phyloP scores from a whole-genome alignment of 2,113 vertebrate genomes.

The Grallaria varia region DNA sequence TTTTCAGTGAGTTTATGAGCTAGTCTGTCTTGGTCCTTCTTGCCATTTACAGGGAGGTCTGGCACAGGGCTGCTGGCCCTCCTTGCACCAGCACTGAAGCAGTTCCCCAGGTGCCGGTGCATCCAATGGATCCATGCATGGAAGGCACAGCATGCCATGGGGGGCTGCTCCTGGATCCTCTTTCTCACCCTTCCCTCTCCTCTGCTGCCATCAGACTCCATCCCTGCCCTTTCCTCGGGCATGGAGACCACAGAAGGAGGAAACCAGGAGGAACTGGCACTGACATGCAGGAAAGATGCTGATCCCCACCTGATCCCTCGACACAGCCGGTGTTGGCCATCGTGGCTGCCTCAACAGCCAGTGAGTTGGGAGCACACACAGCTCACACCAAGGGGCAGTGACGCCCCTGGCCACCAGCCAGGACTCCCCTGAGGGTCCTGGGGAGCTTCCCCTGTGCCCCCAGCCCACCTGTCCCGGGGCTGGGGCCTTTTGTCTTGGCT shows the following conservation, averaged over 20 bases:
- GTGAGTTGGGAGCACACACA: rapidly evolving
- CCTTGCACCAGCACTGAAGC: rapidly evolving
- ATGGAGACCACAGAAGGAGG: neutral
- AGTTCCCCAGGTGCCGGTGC: neutral
- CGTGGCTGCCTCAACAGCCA: rapidly evolving
- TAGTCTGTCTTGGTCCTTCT: neutral
- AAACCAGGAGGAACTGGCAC: neutral
- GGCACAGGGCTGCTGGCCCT: neutral
- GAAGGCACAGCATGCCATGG: neutral
- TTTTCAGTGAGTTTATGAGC: neutral
- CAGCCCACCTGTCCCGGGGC: neutral
- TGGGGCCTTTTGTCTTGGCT: neutral
- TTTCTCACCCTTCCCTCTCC: neutral
- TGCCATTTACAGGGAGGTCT: neutral
- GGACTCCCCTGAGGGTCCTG: rapidly evolving
- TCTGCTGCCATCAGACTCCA: neutral
- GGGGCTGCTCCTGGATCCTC: neutral
- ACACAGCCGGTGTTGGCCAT: rapidly evolving
- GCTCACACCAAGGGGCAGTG: rapidly evolving
- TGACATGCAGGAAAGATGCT: neutral
- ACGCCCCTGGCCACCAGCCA: rapidly evolving
- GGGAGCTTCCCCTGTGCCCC: rapidly evolving
- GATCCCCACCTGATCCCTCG: neutral
- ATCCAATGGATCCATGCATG: rapidly evolving
- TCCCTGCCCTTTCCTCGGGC: neutral